Evolutionary conservation across 2,888 invertebrate species (phyloP).

Genomic region (Adelphocoris suturalis): DNA sequence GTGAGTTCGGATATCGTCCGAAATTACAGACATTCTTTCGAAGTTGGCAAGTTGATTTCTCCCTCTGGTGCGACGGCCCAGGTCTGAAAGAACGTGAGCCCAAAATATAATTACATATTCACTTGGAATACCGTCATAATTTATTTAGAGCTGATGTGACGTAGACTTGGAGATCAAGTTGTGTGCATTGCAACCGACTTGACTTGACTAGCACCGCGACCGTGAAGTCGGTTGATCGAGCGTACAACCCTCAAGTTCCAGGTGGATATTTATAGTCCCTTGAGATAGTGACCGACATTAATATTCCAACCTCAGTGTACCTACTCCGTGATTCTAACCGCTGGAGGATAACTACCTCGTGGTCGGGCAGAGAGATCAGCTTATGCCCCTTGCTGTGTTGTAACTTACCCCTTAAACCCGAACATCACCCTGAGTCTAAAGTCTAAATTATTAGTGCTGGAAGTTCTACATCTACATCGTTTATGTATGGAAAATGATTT

Average conservation of each 20-base stretch:
- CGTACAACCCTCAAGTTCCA: constrained; percentile 22
- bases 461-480: neutral
- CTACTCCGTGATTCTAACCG: constrained; percentile 52
- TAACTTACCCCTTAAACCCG: constrained; percentile 3
- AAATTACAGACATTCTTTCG: too few relatives aligned
- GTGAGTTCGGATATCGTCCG: too few relatives aligned
- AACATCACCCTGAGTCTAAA: neutral
- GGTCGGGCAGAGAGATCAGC: neutral
- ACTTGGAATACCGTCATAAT: too few relatives aligned
- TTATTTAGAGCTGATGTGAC: too few relatives aligned
- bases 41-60: too few relatives aligned
- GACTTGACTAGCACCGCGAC: neutral
- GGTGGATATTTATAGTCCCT: constrained; percentile 31
- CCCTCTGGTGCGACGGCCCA: too few relatives aligned
- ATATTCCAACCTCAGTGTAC: constrained; percentile 42
- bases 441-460: neutral
- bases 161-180: too few relatives aligned
- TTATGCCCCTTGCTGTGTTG: neutral
- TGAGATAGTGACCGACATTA: constrained; percentile 45
- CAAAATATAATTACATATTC: too few relatives aligned
- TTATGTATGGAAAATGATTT: neutral
- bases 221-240: constrained; percentile 7
- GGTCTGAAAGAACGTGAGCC: too few relatives aligned
- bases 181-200: neutral
- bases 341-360: constrained; percentile 43